Evolutionary conservation across 2,797 vertebrate species (phyloP), one percentile per base, ranked within the genome.

Genomic region (Leptoclinus maculatus): DNA sequence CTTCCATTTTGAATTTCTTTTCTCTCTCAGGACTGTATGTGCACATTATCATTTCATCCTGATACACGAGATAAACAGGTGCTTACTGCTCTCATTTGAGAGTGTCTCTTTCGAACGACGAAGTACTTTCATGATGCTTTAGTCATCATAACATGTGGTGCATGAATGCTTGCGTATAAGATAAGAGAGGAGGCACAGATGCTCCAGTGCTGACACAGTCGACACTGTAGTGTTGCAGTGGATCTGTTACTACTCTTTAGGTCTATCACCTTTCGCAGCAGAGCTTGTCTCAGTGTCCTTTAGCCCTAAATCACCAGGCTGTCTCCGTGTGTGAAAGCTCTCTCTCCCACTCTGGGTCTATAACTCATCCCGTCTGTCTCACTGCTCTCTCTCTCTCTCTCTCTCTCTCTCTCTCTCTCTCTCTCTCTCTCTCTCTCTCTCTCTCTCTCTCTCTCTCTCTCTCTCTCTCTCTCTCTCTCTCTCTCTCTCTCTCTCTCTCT

Each of bases 241-340:
- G 85, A 82, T 92, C 78, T 86, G 87, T 80, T 88, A 69, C 69
- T 76, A 38, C 84, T 87, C 88, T 79, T 88, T 64, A 84, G 77
- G 87, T 92, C 91, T 82, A 90, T 88, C 92, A 88, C 88, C 91
- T 91, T 80, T 86, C 76, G 32, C 88, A 83, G 88, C 78, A 80
- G 71, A 88, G 88, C 89, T 88, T 72, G 87, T 91, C 88, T 91
- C 85, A 2, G 82, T 88, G 91, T 93, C 87, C 90, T 90, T 90
- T 91, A 79, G 83, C 85, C 75, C 85, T 93, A 92, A 94, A 93
- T 92, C 93, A 92, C 76, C 59, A 9, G 78, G 74, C 87, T 83
- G 91, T 91, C 91, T 88, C 81, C 74, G 60, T 85, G 87, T 89
- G 88, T 87, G 91, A 91, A 90, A 87, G 91, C 90, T 88, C 88